These are phyloP conservation scores for Spodoptera frugiperda DNA, from an alignment of 1,140 invertebrate genomes.

Conservation along the genomic window DNA sequence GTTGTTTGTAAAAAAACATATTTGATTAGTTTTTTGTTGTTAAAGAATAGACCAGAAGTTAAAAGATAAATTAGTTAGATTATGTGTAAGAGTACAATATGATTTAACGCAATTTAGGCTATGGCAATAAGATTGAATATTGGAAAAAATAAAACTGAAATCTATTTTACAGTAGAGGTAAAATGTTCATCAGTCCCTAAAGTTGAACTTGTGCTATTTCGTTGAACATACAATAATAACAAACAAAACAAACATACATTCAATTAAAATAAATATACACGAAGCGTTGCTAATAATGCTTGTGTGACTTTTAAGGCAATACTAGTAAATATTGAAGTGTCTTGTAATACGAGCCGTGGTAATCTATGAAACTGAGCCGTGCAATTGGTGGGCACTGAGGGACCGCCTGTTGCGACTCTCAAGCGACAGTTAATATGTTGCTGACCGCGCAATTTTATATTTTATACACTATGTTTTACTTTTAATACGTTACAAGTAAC, in stretches of 20 bases:
- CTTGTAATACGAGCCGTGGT: slow-evolving; percentile 40
- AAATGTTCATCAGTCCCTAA: no score
- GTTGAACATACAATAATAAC: not conserved
- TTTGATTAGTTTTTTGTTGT: not conserved
- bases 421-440: slow-evolving; percentile 17
- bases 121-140: no score
- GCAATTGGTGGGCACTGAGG: slow-evolving; percentile 8
- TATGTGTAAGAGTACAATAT: no score
- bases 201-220: no score
- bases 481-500: not conserved
- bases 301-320: slow-evolving; percentile 36
- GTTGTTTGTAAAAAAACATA: not conserved
- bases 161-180: no score
- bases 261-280: slow-evolving; percentile 21
- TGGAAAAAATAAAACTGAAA: no score
- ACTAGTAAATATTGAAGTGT: slow-evolving; percentile 30
- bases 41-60: not conserved
- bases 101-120: no score
- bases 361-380: slow-evolving; percentile 31
- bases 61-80: no score
- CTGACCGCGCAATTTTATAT: slow-evolving; percentile 11
- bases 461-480: not conserved
- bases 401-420: slow-evolving; percentile 29
- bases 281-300: slow-evolving; percentile 5
- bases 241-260: slow-evolving; percentile 5